These are phyloP conservation scores for Plectropomus leopardus DNA, from an alignment of 2,113 vertebrate species.

Conservation along the genomic window DNA sequence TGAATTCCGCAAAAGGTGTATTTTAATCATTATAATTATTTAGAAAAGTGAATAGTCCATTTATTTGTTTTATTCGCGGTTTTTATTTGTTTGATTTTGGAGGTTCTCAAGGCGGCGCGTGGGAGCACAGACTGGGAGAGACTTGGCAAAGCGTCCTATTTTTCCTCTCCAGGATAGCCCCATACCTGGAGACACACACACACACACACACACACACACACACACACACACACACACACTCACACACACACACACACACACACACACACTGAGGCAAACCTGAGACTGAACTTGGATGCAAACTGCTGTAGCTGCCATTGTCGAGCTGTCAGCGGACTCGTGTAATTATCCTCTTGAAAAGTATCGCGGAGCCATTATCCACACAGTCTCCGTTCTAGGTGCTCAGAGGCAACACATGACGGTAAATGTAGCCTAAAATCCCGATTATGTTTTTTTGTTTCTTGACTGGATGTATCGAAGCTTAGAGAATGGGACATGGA, in stretches of 20 bases:
- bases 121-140: conserved; percentile 44
- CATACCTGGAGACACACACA: conserved; percentile 54
- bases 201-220: neutral
- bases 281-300: conserved; percentile 80
- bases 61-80: neutral
- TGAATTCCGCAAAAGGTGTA: too few relatives aligned
- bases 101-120: conserved; percentile 31
- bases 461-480: conserved; percentile 65
- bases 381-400: conserved; percentile 73
- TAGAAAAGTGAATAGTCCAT: too few relatives aligned
- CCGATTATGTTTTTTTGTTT: conserved; percentile 72
- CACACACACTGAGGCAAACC: conserved; percentile 57
- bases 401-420: conserved; percentile 70
- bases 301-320: conserved; percentile 75
- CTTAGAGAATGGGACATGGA: conserved; percentile 71
- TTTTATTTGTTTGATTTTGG: neutral
- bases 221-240: conserved; percentile 32
- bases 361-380: conserved; percentile 74
- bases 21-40: too few relatives aligned
- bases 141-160: conserved; percentile 62
- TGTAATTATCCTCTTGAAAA: conserved; percentile 83
- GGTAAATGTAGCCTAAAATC: conserved; percentile 71
- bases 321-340: conserved; percentile 79
- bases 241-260: too few relatives aligned
- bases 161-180: conserved; percentile 58